Conservation (phyloP, 2,113 vertebrate species). For the Clupea harengus region DNA sequence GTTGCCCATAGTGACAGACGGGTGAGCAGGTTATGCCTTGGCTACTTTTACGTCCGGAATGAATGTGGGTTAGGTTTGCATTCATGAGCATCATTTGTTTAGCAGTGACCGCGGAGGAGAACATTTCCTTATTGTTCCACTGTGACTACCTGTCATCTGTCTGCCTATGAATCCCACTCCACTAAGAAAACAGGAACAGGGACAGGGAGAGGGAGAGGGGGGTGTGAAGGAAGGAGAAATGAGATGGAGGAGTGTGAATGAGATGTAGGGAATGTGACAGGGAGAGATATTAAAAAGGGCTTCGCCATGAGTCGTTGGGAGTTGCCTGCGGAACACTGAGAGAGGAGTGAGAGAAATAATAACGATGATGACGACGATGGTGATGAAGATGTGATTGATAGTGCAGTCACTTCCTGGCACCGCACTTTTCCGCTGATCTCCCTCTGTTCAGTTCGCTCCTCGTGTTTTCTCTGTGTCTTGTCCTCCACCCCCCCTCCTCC, state of each 20-base stretch:
- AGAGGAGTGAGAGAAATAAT: conserved; percentile 5
- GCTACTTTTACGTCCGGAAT: background rate
- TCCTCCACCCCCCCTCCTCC: background rate
- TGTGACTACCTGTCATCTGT: background rate
- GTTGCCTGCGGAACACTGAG: background rate
- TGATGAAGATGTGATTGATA: conserved; percentile 21
- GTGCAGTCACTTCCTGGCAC: conserved; percentile 42
- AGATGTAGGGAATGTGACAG: background rate
- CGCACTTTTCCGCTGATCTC: conserved; percentile 33
- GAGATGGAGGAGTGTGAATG: background rate
- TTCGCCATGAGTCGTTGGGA: background rate
- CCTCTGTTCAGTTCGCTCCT: background rate
- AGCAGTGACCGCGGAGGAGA: background rate
- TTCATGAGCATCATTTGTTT: background rate
- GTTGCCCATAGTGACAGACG: background rate
- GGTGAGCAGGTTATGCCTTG: background rate
- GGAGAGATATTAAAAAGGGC: background rate
- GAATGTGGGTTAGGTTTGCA: background rate
- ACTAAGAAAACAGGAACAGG: background rate
- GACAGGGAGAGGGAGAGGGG: background rate
- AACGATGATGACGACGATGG: background rate
- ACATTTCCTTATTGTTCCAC: background rate
- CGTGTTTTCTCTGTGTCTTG: conserved; percentile 22
- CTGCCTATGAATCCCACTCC: background rate
- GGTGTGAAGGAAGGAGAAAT: background rate